Base-by-base conservation (phyloP, 1,140 invertebrate genomes). In the Oryzaephilus surinamensis region DNA sequence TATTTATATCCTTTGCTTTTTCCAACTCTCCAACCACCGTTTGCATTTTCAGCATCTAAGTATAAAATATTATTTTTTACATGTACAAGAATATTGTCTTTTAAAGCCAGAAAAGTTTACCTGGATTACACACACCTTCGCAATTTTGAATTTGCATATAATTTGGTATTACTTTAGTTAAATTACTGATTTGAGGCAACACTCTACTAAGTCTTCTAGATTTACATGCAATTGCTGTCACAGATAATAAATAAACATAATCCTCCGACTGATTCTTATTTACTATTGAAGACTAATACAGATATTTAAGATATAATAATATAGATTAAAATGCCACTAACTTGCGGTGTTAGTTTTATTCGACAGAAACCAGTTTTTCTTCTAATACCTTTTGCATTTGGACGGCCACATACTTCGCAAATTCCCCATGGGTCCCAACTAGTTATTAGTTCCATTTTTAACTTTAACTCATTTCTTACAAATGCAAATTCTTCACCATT, bases 61-160 rank as follows among this genome's bases (percentile, higher is more conserved):
- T 13, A 27, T 26, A n/a, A 28, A 30, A 10, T 11, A 23, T 29
- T 21, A 16, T 28, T 29, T 38, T 14, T 15, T 12, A 41, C 7
- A 14, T 33, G 31, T 17, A 3, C 19, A 41, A 14, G 27, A 23
- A n/a, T 19, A 23, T 10, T 17, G n/a, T n/a, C n/a, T n/a, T n/a
- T n/a, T n/a, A n/a, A n/a, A n/a, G n/a, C 6, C 6, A 24, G 3
- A 36, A 36, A 24, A 24, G 4, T 5, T 37, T 37, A 46, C 51
- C 47, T 32, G 58, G 58, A 50, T 57, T 62, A 41, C 58, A 63
- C 11, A 38, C 42, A 20, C 55, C 59, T 24, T 62, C 62, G 41
- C 68, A 74, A 18, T 51, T 39, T 49, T 71, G 62, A 28, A 53
- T 48, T 14, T 65, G 51, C 34, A 67, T 47, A 50, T 68, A 74